Evolutionary conservation across 2,113 vertebrate genomes (phyloP).

Genomic region (Lampris megalopsis): DNA sequence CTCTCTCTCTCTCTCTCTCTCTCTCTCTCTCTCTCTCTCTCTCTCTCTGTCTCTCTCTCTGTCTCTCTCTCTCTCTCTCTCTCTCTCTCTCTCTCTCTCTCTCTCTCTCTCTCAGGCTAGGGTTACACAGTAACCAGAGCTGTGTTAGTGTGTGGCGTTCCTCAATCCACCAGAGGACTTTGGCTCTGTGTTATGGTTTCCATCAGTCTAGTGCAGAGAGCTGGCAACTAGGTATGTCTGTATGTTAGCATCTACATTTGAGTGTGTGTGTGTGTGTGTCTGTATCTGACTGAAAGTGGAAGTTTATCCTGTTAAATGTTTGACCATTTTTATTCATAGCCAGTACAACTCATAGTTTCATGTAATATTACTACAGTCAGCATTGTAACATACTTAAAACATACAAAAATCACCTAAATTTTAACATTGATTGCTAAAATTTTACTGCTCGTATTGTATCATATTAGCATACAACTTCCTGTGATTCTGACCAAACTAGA

Average conservation of each 20-base stretch:
- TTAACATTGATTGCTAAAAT: slow-evolving; percentile 25
- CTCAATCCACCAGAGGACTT: slow-evolving; percentile 73
- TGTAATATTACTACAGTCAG: slow-evolving; percentile 29
- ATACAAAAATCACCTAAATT: slow-evolving; percentile 33
- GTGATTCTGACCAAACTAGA: slow-evolving; percentile 30
- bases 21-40: slow-evolving; percentile 17
- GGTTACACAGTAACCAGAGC: slow-evolving; percentile 79
- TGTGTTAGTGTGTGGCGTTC: slow-evolving; percentile 74
- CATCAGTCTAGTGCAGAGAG: slow-evolving; percentile 71
- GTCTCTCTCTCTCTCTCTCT: slow-evolving; percentile 11
- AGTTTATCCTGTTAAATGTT: slow-evolving; percentile 18
- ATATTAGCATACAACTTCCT: slow-evolving; percentile 55
- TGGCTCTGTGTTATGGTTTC: slow-evolving; percentile 77
- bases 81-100: slow-evolving; percentile 49
- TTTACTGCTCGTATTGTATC: slow-evolving; percentile 6
- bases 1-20: too few relatives aligned
- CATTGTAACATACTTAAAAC: slow-evolving; percentile 9
- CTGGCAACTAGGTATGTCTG: slow-evolving; percentile 53
- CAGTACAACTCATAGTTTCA: slow-evolving; percentile 31
- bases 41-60: slow-evolving; percentile 28
- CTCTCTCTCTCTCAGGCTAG: slow-evolving; percentile 63
- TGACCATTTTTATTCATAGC: slow-evolving; percentile 37
- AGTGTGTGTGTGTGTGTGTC: slow-evolving; percentile 30
- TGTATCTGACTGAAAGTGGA: slow-evolving; percentile 42
- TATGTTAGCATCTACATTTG: slow-evolving; percentile 7